Conservation (phyloP, 2,888 invertebrate genomes). For the Folsomia candida region DNA sequence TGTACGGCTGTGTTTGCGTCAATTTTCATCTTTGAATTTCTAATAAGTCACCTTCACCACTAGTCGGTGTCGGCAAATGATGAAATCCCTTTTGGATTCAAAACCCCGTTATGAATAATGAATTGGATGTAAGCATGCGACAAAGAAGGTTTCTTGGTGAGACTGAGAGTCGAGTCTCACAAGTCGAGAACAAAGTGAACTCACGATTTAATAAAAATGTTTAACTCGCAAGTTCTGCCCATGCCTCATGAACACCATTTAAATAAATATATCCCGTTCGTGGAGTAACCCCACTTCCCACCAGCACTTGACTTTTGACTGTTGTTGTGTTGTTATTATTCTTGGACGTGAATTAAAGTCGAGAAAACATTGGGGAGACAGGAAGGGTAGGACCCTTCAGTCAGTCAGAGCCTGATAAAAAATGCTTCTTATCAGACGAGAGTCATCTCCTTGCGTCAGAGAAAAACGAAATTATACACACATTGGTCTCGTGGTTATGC, state of each 20-base stretch:
- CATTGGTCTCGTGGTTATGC: background rate
- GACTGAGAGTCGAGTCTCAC: background rate
- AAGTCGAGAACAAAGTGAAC: too few relatives aligned
- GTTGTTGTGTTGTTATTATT: too few relatives aligned
- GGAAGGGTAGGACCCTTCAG: background rate
- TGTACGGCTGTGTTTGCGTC: too few relatives aligned
- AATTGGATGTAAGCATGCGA: background rate
- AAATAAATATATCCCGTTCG: too few relatives aligned
- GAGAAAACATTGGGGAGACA: background rate
- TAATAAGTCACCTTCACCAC: background rate
- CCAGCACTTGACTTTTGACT: background rate
- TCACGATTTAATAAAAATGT: too few relatives aligned
- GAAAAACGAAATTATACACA: constrained; percentile 6
- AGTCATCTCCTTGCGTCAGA: background rate
- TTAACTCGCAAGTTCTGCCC: too few relatives aligned
- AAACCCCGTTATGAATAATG: background rate
- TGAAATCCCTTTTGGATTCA: background rate
- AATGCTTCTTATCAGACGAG: constrained; percentile 8
- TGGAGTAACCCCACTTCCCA: too few relatives aligned
- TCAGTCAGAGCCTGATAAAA: constrained; percentile 5
- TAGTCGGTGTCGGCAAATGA: too few relatives aligned
- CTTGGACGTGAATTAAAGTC: too few relatives aligned
- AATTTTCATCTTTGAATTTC: background rate
- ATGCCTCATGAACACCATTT: too few relatives aligned
- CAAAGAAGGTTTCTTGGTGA: background rate